Evolutionary conservation across 2,888 invertebrate genomes (phyloP), one percentile per base, ranked within the genome.

Genomic region (Pseudolycoriella hygida): DNA sequence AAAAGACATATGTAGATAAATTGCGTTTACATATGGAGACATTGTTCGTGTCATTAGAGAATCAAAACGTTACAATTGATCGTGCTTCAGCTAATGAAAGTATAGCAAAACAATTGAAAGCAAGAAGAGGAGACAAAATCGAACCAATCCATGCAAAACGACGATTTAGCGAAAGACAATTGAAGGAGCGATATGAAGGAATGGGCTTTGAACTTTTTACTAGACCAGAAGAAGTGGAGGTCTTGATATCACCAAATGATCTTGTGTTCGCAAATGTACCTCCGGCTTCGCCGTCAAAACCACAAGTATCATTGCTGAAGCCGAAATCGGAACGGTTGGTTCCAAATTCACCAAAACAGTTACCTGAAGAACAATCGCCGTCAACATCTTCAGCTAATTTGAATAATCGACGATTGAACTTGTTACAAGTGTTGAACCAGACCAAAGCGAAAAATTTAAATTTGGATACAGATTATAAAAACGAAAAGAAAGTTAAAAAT

Each of bases 351-450:
- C n/a, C 15, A 12, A 14, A 12, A 34, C 5, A 34, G 3, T 14
- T 5, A 14, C 3, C 34, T 4, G n/a, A 34, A 10, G n/a, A 34
- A 5, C n/a, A 34, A 14, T 4, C 4, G 4, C 52, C 53, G 17
- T 56, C 56, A 38, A 34, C 34, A 34, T 34, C 12, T 5, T 14
- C n/a, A 12, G n/a, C n/a, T 5, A 34, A 34, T 34, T 58, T 58
- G 3, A 58, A 56, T 49, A 52, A 50, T 37, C 60, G 62, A 46
- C 59, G 64, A 2, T 48, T 58, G 50, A 62, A 62, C 55, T 51
- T 64, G 30, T 55, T 58, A 1, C 56, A 61, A 46, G 63, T 61
- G 0, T 44, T 64, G 15, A 60, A 56, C 17, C 59, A 63, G 17
- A 62, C 64, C 1, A 56, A 57, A 14, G 60, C 37, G 42, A 42